Evolutionary conservation across 2,888 invertebrate species (phyloP), one percentile per base, ranked within the genome.

Genomic region (Syrphus vitripennis): DNA sequence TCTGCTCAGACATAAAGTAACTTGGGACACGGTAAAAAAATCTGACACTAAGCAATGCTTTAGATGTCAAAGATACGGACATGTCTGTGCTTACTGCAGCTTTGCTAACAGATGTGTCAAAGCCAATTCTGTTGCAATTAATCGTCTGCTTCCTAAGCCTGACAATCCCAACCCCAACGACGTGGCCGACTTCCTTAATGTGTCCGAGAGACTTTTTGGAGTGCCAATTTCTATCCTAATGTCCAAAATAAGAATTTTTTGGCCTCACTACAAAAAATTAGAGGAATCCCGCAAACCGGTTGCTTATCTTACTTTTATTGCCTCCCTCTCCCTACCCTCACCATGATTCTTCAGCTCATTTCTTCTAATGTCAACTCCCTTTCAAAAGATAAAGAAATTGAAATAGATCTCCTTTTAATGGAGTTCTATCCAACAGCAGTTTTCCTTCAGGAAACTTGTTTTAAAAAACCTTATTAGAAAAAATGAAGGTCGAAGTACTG

Each of bases 361-460:
- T 26, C 45, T 1, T 24, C 65, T 0, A 65, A 65, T 29, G 24
- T 48, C 16, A 45, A 16, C 16, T 29, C 63, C 26, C 24, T 65
- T 16, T 45, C 31, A 4, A 29, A 29, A 42, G 26, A 65, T 1
- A 65, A 65, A 45, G 4, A 65, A 45, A 42, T 65, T 3, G 65
- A 65, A 45, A 42, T 65, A n/a, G 31, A 65, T 1, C 29, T 65
- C 14, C 9, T 65, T 4, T 1, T 48, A 4, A 45, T 42, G 24
- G 63, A 63, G 40, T 42, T 24, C 1, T 26, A 21, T n/a, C 63
- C 42, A 24, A 63, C 42, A 10, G 45, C 45, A 16, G 5, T 65
- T 3, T 65, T 45, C 14, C 9, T 45, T 16, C 65, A 65, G n/a
- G 65, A 65, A 65, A 65, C 65, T 19, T 45, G 65, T 10, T 10